A percentile compares a stretch with the other conserved stretches of the same genome.
Evolutionary conservation across 1,140 invertebrate species (phyloP).

Genomic region (Subanguina moxae): DNA sequence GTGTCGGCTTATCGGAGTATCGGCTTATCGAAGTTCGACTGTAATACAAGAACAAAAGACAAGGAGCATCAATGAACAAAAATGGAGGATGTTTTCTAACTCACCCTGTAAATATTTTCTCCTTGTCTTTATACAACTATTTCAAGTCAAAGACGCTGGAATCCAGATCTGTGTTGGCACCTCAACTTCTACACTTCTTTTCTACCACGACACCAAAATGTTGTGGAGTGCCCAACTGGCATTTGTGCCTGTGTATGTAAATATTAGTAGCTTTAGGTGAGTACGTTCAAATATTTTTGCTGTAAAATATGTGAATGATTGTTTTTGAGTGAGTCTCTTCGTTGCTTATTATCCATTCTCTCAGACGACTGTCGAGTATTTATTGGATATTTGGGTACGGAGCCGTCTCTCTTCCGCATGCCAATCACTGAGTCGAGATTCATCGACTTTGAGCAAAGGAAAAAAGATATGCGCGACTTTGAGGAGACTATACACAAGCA

Average conservation of each 20-base stretch:
- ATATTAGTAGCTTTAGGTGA: conserved; percentile 31
- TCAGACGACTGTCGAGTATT: conserved; percentile 33
- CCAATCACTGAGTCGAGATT: conserved; percentile 44
- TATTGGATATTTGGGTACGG: conserved; percentile 44
- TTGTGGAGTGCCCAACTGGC: conserved; percentile 43
- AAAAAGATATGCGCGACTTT: conserved; percentile 39
- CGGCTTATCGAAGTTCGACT: too few relatives aligned
- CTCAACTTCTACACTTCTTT: conserved; percentile 42
- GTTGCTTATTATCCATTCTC: conserved; percentile 32
- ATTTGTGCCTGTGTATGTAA: conserved; percentile 32
- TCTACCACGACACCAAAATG: conserved; percentile 37
- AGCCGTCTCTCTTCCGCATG: conserved; percentile 50
- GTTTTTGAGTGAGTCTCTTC: conserved; percentile 32
- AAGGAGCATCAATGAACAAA: too few relatives aligned
- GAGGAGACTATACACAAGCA: conserved; percentile 32
- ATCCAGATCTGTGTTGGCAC: conserved; percentile 40
- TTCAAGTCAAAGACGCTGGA: conserved; percentile 28
- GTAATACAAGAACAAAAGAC: too few relatives aligned
- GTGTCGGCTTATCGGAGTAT: too few relatives aligned
- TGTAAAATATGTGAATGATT: neutral
- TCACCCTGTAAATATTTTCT: neutral
- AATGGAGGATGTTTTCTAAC: too few relatives aligned
- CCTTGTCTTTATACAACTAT: neutral
- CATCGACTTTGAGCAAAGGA: conserved; percentile 44
- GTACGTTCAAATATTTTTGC: neutral